Base-by-base conservation (phyloP, 2,113 vertebrate genomes). In the Cebidichthys violaceus region DNA sequence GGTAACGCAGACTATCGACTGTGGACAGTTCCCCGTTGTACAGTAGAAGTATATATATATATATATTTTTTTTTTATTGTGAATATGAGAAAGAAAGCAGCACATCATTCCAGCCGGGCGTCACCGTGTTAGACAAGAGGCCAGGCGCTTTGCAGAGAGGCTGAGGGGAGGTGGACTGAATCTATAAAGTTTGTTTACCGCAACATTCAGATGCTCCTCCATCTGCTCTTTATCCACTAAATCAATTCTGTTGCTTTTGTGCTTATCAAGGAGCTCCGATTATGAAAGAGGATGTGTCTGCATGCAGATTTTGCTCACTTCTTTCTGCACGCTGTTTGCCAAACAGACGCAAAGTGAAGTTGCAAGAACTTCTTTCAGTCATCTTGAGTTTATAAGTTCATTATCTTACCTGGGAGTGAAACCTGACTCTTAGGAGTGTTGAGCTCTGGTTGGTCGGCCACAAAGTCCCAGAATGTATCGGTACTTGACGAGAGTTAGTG, bases 171-270 rank as follows among this genome's bases (percentile, higher is more conserved):
- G 55, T 35, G 60, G 45, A 55, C 61, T 41, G 88, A 82, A 84
- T 88, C 62, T 74, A 60, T 79, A 85, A 90, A 86, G 83, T 88
- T 85, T 90, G 89, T 90, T 89, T 87, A 87, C 87, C 0, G 6
- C 80, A 67, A 17, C 77, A 70, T 88, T 88, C 80, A 84, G 75
- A 74, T 78, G 86, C 86, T 77, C 24, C 70, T 74, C 83, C 87
- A 79, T 88, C 89, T 89, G 86, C 86, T 88, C 79, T 83, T 75
- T 71, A 89, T 89, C 87, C 79, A 85, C 6, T 89, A 83, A 86
- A 91, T 90, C 89, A 88, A 86, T 85, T 81, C 64, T 60, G 77
- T 50, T 71, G 75, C 85, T 84, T 84, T 82, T 87, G 82, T 87
- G 86, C 73, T 65, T 41, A 69, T 91, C 59, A 75, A 86, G 81